These are phyloP conservation scores for Rostratula benghalensis DNA, from an alignment of 2,113 vertebrate species.

Conservation along the genomic window DNA sequence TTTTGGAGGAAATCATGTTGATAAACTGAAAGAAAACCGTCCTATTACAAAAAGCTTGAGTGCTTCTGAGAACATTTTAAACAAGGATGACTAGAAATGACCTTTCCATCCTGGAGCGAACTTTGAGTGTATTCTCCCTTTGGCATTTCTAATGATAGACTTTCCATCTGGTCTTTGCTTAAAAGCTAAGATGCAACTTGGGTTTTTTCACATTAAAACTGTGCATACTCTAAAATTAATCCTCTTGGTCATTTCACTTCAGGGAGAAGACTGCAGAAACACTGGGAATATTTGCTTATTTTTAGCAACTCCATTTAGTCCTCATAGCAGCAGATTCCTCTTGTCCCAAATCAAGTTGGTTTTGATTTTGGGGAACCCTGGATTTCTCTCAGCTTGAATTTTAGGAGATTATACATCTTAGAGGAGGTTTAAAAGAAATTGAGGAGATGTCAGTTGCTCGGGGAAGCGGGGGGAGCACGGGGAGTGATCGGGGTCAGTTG, in stretches of 20 bases:
- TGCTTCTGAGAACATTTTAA: conserved; percentile 59
- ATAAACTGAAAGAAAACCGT: conserved; percentile 23
- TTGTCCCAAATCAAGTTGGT: not conserved
- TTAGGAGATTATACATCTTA: not conserved
- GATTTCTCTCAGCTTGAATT: not conserved
- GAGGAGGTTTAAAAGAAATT: not conserved
- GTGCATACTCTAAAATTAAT: conserved; percentile 44
- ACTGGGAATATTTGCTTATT: conserved; percentile 36
- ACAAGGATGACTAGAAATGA: conserved; percentile 64
- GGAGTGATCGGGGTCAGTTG: not conserved
- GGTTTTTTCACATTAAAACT: conserved; percentile 13
- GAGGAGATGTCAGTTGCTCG: not conserved
- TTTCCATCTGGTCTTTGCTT: conserved; percentile 67
- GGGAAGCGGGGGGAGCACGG: not conserved
- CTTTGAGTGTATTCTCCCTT: conserved; percentile 56
- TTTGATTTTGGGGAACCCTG: not conserved
- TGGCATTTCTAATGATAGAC: conserved; percentile 70
- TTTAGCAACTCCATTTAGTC: not conserved
- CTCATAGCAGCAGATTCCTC: not conserved
- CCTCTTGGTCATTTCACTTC: conserved; percentile 52
- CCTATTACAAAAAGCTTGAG: conserved; percentile 39
- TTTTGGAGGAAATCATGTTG: conserved; percentile 30
- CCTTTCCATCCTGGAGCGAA: conserved; percentile 59
- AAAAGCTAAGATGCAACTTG: conserved; percentile 53
- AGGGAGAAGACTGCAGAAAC: conserved; percentile 13